Evolutionary conservation across 1,140 invertebrate genomes (phyloP), one percentile per base, ranked within the genome.

Genomic region (Pseudomyrmex pallidus): DNA sequence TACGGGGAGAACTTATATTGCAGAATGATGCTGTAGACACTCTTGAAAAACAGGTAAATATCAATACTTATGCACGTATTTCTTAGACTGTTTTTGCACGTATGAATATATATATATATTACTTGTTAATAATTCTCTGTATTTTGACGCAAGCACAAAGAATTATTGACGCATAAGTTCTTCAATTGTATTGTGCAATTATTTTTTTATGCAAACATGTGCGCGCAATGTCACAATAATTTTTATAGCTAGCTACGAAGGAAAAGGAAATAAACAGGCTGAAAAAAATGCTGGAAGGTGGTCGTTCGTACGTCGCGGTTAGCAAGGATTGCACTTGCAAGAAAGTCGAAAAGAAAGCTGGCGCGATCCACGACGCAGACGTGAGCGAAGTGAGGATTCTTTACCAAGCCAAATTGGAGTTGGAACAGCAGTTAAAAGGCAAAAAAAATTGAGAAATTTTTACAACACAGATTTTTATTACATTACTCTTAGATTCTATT

Each of bases 221-320:
- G 35, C 35, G 35, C 35, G 5, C 35, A n/a, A n/a, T 35, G 35
- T 35, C 22, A 17, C 78, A 83, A 1, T 70, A 61, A 80, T 0
- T 22, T 82, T 85, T 87, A 64, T 68, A 94, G 93, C 68, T 94
- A 59, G 68, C 90, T 5, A 59, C 83, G 0, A 94, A 94, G 77
- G 96, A 97, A 84, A 95, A 95, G 90, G 96, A 97, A 95, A 96
- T 96, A 85, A 85, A 94, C 46, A 94, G 96, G 64, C 90, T 97
- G 48, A 95, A 95, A 90, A 95, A 95, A 77, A 92, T 96, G 87
- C 90, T 96, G 74, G 96, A 97, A 93, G 95, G 95, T 74, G 96
- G 96, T 35, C 94, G 95, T 89, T 95, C 96, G 0, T 90, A 95
- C 66, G 90, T 89, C 64, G 95, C 95, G 2, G 88, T 96, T 50